phyloP scores from a whole-genome alignment of 1,140 invertebrate genomes.

The Bombus difficillimus region DNA sequence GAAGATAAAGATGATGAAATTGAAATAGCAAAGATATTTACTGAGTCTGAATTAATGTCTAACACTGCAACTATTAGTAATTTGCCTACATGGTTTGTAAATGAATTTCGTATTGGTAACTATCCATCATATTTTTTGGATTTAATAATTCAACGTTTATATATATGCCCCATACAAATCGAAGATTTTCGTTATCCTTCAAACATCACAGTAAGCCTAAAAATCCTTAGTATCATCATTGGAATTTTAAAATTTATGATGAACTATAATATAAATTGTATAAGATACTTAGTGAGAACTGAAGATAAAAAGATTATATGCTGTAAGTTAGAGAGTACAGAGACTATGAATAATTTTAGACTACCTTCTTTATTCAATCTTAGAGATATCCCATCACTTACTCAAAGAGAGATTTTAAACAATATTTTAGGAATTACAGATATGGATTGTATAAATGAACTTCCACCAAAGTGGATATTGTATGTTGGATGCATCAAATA shows the following conservation, averaged over 20 bases:
- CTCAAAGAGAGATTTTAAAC: constrained; percentile 79
- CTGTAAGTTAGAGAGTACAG: constrained; percentile 61
- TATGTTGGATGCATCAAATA: constrained; percentile 86
- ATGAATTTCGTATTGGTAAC: constrained; percentile 84
- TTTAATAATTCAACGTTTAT: constrained; percentile 85
- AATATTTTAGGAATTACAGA: constrained; percentile 79
- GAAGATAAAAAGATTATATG: constrained; percentile 63
- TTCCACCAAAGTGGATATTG: constrained; percentile 86
- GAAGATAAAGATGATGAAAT: constrained; percentile 5
- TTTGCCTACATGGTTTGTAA: constrained; percentile 86
- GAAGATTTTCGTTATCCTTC: constrained; percentile 86
- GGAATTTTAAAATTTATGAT: constrained; percentile 84
- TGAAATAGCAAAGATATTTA: background rate
- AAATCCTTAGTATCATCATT: constrained; percentile 87
- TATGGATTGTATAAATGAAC: constrained; percentile 75
- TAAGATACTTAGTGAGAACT: constrained; percentile 75
- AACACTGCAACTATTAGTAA: constrained; percentile 19
- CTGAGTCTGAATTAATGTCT: background rate
- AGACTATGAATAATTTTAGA: constrained; percentile 72
- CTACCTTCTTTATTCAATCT: constrained; percentile 78
- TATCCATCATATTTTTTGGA: constrained; percentile 87
- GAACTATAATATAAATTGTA: constrained; percentile 72
- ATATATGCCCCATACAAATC: constrained; percentile 88
- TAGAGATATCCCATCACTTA: constrained; percentile 54
- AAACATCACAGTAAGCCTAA: constrained; percentile 84